phyloP scores from a whole-genome alignment of 2,888 invertebrate genomes.

The Argynnis bischoffii region DNA sequence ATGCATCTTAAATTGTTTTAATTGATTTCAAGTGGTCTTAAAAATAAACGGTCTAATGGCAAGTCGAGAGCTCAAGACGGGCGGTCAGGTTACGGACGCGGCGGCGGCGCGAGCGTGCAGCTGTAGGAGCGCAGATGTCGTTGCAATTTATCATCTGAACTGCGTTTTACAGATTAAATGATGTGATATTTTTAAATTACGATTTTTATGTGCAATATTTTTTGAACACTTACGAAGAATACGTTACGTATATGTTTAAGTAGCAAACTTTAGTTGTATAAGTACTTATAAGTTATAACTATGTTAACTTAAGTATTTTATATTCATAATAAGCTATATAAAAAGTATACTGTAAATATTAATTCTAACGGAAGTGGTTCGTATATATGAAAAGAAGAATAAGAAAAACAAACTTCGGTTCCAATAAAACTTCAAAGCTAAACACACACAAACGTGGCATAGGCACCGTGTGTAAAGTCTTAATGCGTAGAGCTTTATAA shows the following conservation, averaged over 20 bases:
- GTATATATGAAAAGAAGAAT: neutral
- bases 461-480: neutral
- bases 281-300: too few relatives aligned
- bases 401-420: slow-evolving; percentile 9
- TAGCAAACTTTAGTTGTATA: too few relatives aligned
- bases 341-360: too few relatives aligned
- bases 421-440: slow-evolving; percentile 22
- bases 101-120: slow-evolving; percentile 30
- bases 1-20: slow-evolving; percentile 51
- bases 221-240: too few relatives aligned
- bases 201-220: neutral
- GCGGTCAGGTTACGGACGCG: slow-evolving; percentile 43
- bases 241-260: too few relatives aligned
- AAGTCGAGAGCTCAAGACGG: slow-evolving; percentile 41
- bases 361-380: too few relatives aligned
- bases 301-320: too few relatives aligned
- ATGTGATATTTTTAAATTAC: slow-evolving; percentile 17
- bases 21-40: slow-evolving; percentile 68
- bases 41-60: slow-evolving; percentile 42
- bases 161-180: slow-evolving; percentile 16
- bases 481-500: slow-evolving; percentile 39
- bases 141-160: slow-evolving; percentile 37
- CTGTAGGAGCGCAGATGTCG: slow-evolving; percentile 40
- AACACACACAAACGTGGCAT: neutral
- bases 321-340: too few relatives aligned